A percentile compares a stretch with the other conserved stretches of the same genome.
Conservation (phyloP, 2,113 vertebrate genomes). For the Daphoenositta chrysoptera region DNA sequence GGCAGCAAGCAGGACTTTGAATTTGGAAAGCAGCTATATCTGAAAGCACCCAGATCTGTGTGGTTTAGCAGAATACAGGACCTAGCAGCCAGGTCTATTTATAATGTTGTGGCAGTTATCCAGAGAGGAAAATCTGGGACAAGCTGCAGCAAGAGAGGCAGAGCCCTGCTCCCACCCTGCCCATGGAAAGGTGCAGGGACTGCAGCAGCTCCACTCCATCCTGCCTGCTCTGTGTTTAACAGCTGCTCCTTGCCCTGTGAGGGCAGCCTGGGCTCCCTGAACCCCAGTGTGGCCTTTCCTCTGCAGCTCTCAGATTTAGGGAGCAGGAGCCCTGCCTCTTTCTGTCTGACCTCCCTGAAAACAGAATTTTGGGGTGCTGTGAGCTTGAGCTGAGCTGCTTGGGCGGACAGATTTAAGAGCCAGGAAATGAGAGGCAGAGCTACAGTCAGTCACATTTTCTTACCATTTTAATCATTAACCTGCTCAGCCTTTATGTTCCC, state of each 20-base stretch:
- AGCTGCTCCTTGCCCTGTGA: background rate
- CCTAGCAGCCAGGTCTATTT: background rate
- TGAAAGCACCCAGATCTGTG: conserved; percentile 5
- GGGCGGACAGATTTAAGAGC: background rate
- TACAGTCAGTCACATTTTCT: background rate
- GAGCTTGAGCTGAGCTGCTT: background rate
- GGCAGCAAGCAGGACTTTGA: conserved; percentile 3
- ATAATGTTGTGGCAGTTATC: background rate
- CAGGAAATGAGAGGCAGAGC: background rate
- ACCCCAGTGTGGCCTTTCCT: background rate
- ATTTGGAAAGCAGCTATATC: background rate
- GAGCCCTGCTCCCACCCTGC: background rate
- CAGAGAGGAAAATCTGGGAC: background rate
- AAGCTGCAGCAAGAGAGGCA: background rate
- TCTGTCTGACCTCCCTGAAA: background rate
- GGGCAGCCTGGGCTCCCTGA: background rate
- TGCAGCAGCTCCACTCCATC: background rate
- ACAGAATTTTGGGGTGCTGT: background rate
- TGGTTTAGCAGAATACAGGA: background rate
- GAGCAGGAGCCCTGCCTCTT: background rate
- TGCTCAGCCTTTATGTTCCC: background rate
- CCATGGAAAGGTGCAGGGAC: background rate
- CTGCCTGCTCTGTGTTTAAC: background rate
- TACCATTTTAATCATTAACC: background rate
- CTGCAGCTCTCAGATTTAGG: background rate